Conservation (phyloP, 2,113 vertebrate genomes). For the Penelope pileata region DNA sequence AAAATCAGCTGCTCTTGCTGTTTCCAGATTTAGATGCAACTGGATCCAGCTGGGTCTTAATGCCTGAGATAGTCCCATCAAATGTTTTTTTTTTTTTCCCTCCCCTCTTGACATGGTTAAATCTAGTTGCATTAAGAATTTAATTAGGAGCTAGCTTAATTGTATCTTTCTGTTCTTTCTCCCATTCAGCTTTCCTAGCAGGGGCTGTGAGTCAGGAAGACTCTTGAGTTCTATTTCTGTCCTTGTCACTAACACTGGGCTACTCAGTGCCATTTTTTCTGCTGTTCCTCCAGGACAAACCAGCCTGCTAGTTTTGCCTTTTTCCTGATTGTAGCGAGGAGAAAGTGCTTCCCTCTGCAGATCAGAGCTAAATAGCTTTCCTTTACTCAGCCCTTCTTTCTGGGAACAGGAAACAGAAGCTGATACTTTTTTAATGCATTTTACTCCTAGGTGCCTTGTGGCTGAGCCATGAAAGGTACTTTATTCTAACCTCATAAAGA, state of each 20-base stretch:
- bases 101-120: slow-evolving; percentile 15
- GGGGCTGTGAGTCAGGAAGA: slow-evolving; percentile 6
- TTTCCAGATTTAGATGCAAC: slow-evolving; percentile 55
- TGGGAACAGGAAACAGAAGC: not conserved
- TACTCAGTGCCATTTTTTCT: not conserved
- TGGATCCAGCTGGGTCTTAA: slow-evolving; percentile 30
- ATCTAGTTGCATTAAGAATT: slow-evolving; percentile 47
- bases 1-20: slow-evolving; percentile 16
- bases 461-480: not conserved
- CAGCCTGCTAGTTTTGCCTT: not conserved
- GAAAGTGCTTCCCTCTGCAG: slow-evolving; percentile 9
- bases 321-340: not conserved
- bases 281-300: not conserved
- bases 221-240: slow-evolving; percentile 46
- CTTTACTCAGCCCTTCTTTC: not conserved
- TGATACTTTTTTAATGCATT: not conserved
- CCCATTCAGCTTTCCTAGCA: slow-evolving; percentile 40
- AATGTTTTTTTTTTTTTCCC: not conserved
- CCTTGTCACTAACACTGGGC: not conserved
- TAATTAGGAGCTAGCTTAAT: slow-evolving; percentile 69
- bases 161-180: slow-evolving; percentile 31
- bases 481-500: not conserved
- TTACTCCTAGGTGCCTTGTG: not conserved
- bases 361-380: not conserved
- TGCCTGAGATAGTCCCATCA: not conserved